Evolutionary conservation across 2,113 vertebrate species (phyloP), one percentile per base, ranked within the genome.

Genomic region (Varanus salvator): DNA sequence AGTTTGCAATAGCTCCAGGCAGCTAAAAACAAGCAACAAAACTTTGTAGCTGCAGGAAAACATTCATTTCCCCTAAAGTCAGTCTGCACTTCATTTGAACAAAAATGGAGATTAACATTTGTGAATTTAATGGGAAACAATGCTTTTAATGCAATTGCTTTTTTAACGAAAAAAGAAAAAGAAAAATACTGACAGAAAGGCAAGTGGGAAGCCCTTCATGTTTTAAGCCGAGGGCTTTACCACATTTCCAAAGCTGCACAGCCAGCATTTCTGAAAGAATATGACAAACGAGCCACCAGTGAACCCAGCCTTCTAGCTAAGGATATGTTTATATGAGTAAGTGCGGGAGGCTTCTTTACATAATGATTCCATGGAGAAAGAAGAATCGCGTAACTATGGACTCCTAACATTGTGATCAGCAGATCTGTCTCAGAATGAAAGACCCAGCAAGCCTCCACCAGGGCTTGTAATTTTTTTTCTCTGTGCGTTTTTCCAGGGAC

Each of bases 391-490:
- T 87, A 96, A 93, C 38, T n/a, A 92, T 76, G 68, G 89, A 68
- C 72, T 91, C 2, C 8, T 11, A 0, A 17, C 94, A 71, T 71
- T 50, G 1, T 60, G 80, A 78, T 94, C 76, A 90, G 90, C 78
- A 90, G 91, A 82, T 93, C 94, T 94, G 23, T 68, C 68, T 94
- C 88, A 92, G 96, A 96, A 94, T 86, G 80, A 95, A 91, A 94
- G 80, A 92, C 86, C 77, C 93, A 96, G 89, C 14, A 8, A 66
- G 44, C 91, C 95, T 94, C 93, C 76, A 0, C 2, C 38, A 90
- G 9, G 88, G 34, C 71, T 82, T 91, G 80, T 91, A 93, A 94
- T 84, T 34, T 81, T 94, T 66, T 66, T 89, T 91, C 88, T 72
- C 86, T 38, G 87, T 2, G 23, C 85, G 34, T 88, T 71, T 93